Evolutionary conservation across 2,797 vertebrate species (phyloP), one percentile per base, ranked within the genome.

Genomic region (Eupleurogrammus muticus): DNA sequence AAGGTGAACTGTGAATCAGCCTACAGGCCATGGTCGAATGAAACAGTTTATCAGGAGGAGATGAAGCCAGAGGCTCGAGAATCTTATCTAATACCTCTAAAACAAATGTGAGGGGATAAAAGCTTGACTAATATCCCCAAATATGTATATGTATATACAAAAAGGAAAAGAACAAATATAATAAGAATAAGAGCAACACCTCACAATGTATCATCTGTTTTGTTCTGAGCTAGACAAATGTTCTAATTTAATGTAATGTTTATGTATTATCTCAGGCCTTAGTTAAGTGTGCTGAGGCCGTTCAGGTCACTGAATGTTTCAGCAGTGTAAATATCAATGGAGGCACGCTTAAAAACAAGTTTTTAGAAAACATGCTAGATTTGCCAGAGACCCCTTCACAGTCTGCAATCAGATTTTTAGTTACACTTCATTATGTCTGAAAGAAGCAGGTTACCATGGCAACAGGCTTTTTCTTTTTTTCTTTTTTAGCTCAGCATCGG

Each of bases 371-470:
- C 3, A 3, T 28, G 6, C 28, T 28, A 28, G 28, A 28, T 28
- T 46, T 56, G 70, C 69, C 69, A 74, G 50, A 64, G 40, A 35
- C 48, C 12, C 53, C 42, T 49, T 71, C n/a, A 32, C 70, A 40
- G 69, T 53, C 71, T 78, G 64, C 24, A 13, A 77, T 82, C 69
- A 75, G 59, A 74, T 77, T 75, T 81, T 73, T 49, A 72, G 70
- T 69, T 81, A 72, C 62, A 67, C 71, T 84, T 83, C 70, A 61
- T 84, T 81, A 68, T 76, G 44, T 67, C 70, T 69, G 73, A 52
- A 65, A 42, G 73, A 79, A 63, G 68, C 63, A 47, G 2, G 87
- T 91, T 86, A 48, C 87, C 74, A 82, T 86, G 77, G 86, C 76
- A 89, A 90, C 89, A 49, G 54, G 54, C 55, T 65, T 72, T 66